These are phyloP conservation scores for Xestobium rufovillosum DNA, from an alignment of 2,888 invertebrate species.

Conservation along the genomic window DNA sequence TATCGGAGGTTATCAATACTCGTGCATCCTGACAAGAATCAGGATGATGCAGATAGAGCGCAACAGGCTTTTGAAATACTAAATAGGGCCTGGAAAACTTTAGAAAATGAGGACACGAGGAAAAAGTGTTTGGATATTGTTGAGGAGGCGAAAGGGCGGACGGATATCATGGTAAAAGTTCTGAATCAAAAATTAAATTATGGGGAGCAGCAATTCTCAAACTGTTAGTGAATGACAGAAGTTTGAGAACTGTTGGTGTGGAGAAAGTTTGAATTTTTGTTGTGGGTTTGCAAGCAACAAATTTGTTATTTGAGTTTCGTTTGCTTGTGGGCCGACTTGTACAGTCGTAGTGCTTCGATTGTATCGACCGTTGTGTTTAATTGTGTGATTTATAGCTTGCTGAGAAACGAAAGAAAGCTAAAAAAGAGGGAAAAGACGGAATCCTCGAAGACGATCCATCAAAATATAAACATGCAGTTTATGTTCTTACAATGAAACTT, in stretches of 20 bases:
- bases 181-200: no score
- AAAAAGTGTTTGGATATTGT: conserved; percentile 93
- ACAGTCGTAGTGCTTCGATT: background rate
- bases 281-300: no score
- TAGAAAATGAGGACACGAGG: conserved; percentile 91
- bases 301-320: no score
- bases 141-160: conserved; percentile 91
- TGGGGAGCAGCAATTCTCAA: no score
- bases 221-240: no score
- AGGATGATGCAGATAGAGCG: conserved; percentile 89
- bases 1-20: conserved; percentile 93
- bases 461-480: conserved; percentile 86
- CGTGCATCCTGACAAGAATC: conserved; percentile 99
- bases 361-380: background rate
- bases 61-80: conserved; percentile 90
- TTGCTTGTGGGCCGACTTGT: no score
- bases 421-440: conserved; percentile 79
- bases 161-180: conserved; percentile 76
- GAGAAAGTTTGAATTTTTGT: no score
- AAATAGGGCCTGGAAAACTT: conserved; percentile 89
- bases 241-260: no score
- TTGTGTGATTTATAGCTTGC: conserved; percentile 56
- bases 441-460: conserved; percentile 84
- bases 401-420: conserved; percentile 89
- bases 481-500: conserved; percentile 97